Base-by-base conservation (phyloP, 2,888 invertebrate genomes). In the Spatulosminthurus flaviceps region DNA sequence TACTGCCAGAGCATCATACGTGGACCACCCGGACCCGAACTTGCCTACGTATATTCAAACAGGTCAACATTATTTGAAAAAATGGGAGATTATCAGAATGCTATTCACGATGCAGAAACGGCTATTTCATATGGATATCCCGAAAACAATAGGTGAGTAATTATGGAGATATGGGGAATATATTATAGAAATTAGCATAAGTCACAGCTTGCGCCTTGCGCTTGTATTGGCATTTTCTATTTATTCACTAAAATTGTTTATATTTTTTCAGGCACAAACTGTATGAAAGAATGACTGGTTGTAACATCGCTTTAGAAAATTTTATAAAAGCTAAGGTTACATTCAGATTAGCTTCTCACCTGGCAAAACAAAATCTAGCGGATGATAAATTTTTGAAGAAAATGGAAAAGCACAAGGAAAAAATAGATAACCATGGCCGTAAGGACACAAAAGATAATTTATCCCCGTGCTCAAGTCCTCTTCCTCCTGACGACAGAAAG, bases 1-100 rank as follows among this genome's bases (percentile, higher is more conserved):
- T 91, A 92, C 80, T 92, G 92, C 87, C 93, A 94, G 87, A 92
- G 93, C 19, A 91, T 95, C 7, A 89, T 94, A 34, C 89, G 93
- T 80, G 93, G 94, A 0, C 93, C 94, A 9, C 90, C 90, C 0
- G 93, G 92, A 0, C 88, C 91, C 1, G 90, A 91, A 0, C 88
- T 94, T 9, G 90, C 92, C 0, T 86, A 92, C 70, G 92, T 92
- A 0, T 88, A 93, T 26, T 92, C 92, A 88, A 89, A 90, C 0
- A 89, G 95, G 28, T 92, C 94, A 0, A 90, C 92, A 81, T 89
- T 92, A 11, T 89, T 94, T 0, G 88, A 92, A 76, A 88, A 89
- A 19, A 86, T 90, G 80, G 88, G 90, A 0, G 90, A 91, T 81
- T 91, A 90, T 21, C 87, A 89, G 71, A 88, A 90, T 0, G 92